These are phyloP conservation scores for Mormyrops attenuatus DNA, from an alignment of 2,797 vertebrate species.

Conservation along the genomic window DNA sequence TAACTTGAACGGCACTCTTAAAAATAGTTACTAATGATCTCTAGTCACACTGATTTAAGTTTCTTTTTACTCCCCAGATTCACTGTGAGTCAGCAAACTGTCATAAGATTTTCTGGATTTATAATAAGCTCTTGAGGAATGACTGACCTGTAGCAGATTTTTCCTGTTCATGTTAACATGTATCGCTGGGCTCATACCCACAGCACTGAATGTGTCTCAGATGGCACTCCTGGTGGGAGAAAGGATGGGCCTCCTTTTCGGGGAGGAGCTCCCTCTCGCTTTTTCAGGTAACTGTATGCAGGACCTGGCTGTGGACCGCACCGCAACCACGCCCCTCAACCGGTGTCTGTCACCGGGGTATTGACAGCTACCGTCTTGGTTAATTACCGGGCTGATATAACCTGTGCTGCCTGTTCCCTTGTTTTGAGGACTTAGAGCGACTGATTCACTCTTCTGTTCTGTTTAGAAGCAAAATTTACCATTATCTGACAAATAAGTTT, in stretches of 20 bases:
- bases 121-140: background rate
- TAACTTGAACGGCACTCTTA: background rate
- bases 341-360: too few relatives aligned
- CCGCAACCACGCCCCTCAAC: background rate
- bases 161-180: constrained; percentile 58
- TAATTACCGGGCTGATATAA: background rate
- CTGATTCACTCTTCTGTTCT: background rate
- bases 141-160: constrained; percentile 63
- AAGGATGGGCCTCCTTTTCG: constrained; percentile 32
- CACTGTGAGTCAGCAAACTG: background rate
- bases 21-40: background rate
- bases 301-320: background rate
- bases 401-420: background rate
- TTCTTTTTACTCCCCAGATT: background rate
- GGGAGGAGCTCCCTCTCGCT: constrained; percentile 34
- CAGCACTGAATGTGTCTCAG: constrained; percentile 34
- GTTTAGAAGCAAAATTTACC: background rate
- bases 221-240: constrained; percentile 16
- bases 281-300: background rate
- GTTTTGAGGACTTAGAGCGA: background rate
- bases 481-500: background rate
- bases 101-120: background rate
- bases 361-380: background rate
- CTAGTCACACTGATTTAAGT: background rate
- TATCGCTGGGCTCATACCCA: constrained; percentile 50